Evolutionary conservation across 2,113 vertebrate genomes (phyloP), one percentile per base, ranked within the genome.

Genomic region (Lepisosteus oculatus): DNA sequence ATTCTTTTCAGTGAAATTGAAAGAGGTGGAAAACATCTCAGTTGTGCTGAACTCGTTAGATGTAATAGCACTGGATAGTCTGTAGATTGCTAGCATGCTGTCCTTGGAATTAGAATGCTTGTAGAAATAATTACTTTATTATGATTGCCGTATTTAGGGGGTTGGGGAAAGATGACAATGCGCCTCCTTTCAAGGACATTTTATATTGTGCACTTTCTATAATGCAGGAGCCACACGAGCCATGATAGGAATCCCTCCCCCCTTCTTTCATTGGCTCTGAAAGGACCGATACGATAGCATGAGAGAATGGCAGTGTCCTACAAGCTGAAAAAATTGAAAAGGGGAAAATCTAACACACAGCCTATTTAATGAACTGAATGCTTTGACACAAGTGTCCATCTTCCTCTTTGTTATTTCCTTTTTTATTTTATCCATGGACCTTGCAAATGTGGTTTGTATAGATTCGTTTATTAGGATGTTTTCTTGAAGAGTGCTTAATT

Each of bases 381-480:
- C 74, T 76, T 65, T 81, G 76, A 83, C 78, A 76, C 62, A 63
- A 69, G 77, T 75, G 63, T 78, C 79, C 76, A 43, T 74, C 44
- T 63, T 74, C 59, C 17, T 57, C 68, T 59, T 57, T 55, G 66
- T 55, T 8, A 45, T 1, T 6, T 75, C 76, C 77, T 73, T 45
- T 55, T 80, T 80, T 79, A 51, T 82, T 66, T 55, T 79, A 72
- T 79, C 70, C 78, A 1, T 82, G 72, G 73, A 74, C 76, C 70
- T 74, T 65, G 61, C 6, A 76, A 77, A 75, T 82, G 69, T 81
- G 78, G 59, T 86, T 81, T 69, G n/a, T 71, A 51, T 69, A 77
- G 79, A 85, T 83, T 78, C 72, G 82, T 87, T 81, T 78, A 72
- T 79, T 44, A 71, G 74, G 72, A 77, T 85, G 69, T 83, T 83